Conservation (phyloP, 2,888 invertebrate species). For the Acanthosoma haemorrhoidale region DNA sequence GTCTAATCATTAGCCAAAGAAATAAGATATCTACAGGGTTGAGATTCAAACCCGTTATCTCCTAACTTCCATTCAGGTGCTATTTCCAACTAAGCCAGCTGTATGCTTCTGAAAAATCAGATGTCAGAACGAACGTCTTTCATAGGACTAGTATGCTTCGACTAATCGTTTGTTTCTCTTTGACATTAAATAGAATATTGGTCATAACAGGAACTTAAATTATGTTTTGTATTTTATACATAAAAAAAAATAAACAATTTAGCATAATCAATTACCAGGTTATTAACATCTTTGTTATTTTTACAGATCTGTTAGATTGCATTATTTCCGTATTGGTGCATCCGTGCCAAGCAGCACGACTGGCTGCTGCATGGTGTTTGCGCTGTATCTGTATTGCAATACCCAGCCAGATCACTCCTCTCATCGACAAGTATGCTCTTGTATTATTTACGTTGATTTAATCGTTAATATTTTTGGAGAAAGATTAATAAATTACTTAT, state of each 20-base stretch:
- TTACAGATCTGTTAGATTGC: conserved; percentile 65
- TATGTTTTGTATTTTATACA: not conserved
- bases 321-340: conserved; percentile 81
- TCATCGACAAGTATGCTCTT: conserved; percentile 64
- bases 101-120: too few species aligned
- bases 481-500: not conserved
- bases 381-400: conserved; percentile 88
- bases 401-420: conserved; percentile 87
- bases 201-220: too few species aligned
- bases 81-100: too few species aligned
- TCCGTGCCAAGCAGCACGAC: conserved; percentile 86
- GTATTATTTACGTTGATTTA: not conserved
- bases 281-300: not conserved
- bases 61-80: too few species aligned
- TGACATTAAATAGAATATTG: too few species aligned
- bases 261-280: not conserved
- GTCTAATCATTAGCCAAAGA: too few species aligned
- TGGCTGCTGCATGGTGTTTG: conserved; percentile 92
- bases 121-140: too few species aligned
- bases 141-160: too few species aligned
- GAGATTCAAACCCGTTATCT: too few species aligned
- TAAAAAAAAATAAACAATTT: not conserved
- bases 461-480: not conserved
- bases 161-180: too few species aligned
- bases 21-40: too few species aligned